Evolutionary conservation across 2,797 vertebrate species (phyloP).

Genomic region (Xenops minutus): DNA sequence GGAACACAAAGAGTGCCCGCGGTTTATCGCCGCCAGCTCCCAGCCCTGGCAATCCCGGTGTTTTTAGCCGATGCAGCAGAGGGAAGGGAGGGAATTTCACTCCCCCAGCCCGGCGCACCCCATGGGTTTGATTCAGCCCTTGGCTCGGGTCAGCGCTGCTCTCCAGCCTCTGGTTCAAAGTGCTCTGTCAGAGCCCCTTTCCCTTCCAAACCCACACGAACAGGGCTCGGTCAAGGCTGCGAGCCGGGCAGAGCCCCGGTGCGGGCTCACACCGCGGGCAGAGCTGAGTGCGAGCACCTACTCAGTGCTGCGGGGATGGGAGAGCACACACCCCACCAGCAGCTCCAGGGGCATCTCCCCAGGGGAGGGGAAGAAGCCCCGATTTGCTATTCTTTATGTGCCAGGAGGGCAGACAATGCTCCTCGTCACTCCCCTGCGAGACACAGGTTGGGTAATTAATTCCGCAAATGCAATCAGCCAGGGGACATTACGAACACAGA

Average conservation of each 20-base stretch:
- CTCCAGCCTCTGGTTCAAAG: constrained; percentile 34
- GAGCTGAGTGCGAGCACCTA: rapidly evolving
- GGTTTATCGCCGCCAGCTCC: neutral
- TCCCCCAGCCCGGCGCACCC: neutral
- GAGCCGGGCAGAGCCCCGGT: rapidly evolving
- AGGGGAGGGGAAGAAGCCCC: neutral
- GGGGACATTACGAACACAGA: neutral
- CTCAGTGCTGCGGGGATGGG: neutral
- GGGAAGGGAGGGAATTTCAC: neutral
- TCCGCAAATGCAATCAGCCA: neutral
- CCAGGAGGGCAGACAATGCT: rapidly evolving
- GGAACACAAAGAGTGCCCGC: neutral
- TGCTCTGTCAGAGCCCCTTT: neutral
- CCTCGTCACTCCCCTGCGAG: neutral
- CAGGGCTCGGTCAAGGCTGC: neutral
- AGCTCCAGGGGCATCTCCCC: neutral
- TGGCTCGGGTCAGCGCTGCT: neutral
- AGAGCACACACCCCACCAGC: neutral
- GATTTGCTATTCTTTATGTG: neutral
- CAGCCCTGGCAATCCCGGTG: neutral
- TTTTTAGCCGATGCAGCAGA: rapidly evolving
- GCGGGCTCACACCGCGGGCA: neutral
- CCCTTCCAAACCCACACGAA: neutral
- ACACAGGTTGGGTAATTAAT: neutral
- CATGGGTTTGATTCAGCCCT: neutral